phyloP scores from a whole-genome alignment of 1,140 invertebrate species.

The Temnothorax longispinosus region DNA sequence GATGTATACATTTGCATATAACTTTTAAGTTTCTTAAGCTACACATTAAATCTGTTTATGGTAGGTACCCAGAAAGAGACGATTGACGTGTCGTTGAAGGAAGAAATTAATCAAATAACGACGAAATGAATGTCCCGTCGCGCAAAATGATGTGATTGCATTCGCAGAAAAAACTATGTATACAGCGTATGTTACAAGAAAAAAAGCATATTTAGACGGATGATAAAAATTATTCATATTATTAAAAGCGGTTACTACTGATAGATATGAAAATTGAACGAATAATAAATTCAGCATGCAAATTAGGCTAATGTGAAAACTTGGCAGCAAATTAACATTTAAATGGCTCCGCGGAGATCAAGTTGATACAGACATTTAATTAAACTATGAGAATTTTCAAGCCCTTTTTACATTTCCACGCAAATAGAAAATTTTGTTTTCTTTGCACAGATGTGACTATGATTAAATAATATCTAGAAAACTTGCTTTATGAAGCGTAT shows the following conservation, averaged over 20 bases:
- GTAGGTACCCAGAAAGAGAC: not conserved
- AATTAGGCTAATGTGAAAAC: slow-evolving; percentile 14
- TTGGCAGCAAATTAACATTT: slow-evolving; percentile 37
- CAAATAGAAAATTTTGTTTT: not conserved
- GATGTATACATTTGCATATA: not conserved
- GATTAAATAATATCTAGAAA: not conserved
- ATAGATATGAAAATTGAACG: not conserved
- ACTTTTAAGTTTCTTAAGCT: slow-evolving; percentile 29
- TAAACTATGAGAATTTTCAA: slow-evolving; percentile 19
- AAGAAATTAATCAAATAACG: not conserved
- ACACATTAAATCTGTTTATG: not conserved
- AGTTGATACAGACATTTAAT: slow-evolving; percentile 25
- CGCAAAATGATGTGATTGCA: not conserved
- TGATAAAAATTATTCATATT: slow-evolving; percentile 26
- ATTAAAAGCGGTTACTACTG: slow-evolving; percentile 1
- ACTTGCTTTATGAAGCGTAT: not conserved
- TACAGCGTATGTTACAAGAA: not conserved
- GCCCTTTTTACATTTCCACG: not conserved
- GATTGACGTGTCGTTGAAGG: not conserved
- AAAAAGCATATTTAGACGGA: not conserved
- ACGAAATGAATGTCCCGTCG: not conserved
- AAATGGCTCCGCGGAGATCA: slow-evolving; percentile 11
- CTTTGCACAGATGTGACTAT: not conserved
- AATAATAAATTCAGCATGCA: slow-evolving; percentile 20
- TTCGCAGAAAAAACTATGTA: not conserved